Evolutionary conservation across 1,140 invertebrate species (phyloP).

Genomic region (Drosophila sechellia): DNA sequence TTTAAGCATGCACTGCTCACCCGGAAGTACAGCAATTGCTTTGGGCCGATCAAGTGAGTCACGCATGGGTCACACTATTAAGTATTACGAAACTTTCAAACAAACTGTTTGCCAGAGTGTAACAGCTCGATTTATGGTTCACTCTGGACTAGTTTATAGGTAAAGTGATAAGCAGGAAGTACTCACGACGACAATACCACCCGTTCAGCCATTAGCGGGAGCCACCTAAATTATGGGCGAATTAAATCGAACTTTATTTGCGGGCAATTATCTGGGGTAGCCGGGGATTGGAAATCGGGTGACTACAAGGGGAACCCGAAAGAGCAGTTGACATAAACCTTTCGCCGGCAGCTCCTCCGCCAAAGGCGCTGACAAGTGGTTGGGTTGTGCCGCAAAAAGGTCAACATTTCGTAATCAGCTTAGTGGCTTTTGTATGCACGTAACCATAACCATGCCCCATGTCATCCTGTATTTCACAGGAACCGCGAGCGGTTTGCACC

Average conservation of each 20-base stretch:
- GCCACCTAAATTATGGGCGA: constrained; percentile 50
- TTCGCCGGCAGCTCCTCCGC: constrained; percentile 55
- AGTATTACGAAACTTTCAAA: constrained; percentile 15
- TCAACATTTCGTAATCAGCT: constrained; percentile 81
- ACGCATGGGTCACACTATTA: constrained; percentile 11
- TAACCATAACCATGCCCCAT: constrained; percentile 77
- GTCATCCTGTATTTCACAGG: constrained; percentile 79
- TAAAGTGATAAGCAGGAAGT: constrained; percentile 53
- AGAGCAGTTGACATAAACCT: constrained; percentile 77
- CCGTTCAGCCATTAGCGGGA: constrained; percentile 39
- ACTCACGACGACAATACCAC: constrained; percentile 17
- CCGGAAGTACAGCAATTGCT: neutral
- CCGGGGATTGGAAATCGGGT: neutral
- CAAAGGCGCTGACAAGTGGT: constrained; percentile 76
- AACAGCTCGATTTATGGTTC: constrained; percentile 39
- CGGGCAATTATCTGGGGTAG: constrained; percentile 49
- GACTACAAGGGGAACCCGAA: neutral
- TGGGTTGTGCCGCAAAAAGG: constrained; percentile 58
- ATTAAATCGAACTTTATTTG: constrained; percentile 56
- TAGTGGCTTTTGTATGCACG: constrained; percentile 71
- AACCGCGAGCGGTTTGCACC: constrained; percentile 27
- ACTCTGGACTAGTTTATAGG: constrained; percentile 33
- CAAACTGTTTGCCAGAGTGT: constrained; percentile 26
- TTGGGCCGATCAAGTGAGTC: constrained; percentile 16
- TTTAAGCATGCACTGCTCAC: neutral